Percentiles rank a stretch among this genome's conserved stretches.
These are phyloP conservation scores for Erebia ligea DNA, from an alignment of 2,888 invertebrate species.

Conservation along the genomic window DNA sequence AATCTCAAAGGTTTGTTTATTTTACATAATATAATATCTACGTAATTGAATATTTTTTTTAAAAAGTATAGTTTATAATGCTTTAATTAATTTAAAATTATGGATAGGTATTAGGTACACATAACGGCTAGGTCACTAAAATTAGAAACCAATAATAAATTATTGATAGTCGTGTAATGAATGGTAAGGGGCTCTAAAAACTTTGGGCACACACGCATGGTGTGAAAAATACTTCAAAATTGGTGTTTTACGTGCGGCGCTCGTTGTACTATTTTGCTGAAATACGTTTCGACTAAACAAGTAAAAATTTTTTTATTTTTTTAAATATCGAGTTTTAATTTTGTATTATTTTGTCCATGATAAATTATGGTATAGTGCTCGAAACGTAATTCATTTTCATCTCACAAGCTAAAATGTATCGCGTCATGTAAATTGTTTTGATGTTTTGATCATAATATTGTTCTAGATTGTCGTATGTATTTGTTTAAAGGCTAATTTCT, in stretches of 20 bases:
- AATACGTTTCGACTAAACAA: slow-evolving; percentile 32
- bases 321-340: too few relatives aligned
- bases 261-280: slow-evolving; percentile 24
- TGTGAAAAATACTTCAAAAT: slow-evolving; percentile 42
- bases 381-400: slow-evolving; percentile 20
- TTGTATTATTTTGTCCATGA: too few relatives aligned
- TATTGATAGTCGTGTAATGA: slow-evolving; percentile 50
- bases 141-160: slow-evolving; percentile 32
- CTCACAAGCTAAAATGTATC: slow-evolving; percentile 12
- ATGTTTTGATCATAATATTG: slow-evolving; percentile 2
- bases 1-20: too few relatives aligned
- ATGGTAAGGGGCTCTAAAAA: slow-evolving; percentile 36
- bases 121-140: neutral
- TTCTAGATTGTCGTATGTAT: slow-evolving; percentile 13
- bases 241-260: slow-evolving; percentile 31
- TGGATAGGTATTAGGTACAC: too few relatives aligned
- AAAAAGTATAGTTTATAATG: too few relatives aligned
- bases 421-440: neutral
- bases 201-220: slow-evolving; percentile 45
- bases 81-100: too few relatives aligned
- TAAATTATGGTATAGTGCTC: too few relatives aligned
- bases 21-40: too few relatives aligned
- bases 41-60: neutral
- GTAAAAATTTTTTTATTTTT: too few relatives aligned
- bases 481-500: neutral